Base-by-base conservation (phyloP, 2,797 vertebrate species). In the Siniperca undulata region DNA sequence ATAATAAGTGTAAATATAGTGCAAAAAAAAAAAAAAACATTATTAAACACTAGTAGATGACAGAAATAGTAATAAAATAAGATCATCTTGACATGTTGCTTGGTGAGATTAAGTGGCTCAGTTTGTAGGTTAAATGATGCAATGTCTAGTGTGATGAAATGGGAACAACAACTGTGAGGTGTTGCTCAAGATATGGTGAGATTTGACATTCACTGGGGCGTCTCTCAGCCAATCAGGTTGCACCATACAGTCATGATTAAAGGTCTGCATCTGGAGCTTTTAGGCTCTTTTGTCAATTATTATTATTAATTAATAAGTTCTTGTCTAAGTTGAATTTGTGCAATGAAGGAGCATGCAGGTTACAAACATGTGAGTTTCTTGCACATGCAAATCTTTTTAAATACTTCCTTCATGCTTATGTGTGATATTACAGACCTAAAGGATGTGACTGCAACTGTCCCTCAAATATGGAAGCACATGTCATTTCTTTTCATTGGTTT, bases 201-300 rank as follows among this genome's bases (percentile, higher is more conserved):
- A 59, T 78, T 4, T 69, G 56, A 9, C 53, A 30, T 4, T 55
- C 50, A 55, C 1, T 38, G n/a, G n/a, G 22, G 34, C 0, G 1
- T 58, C 58, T 69, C 34, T 82, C 48, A 74, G 66, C 74, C 75
- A 86, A 80, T 83, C 56, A 77, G 58, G 53, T 50, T 40, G 46
- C 73, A 36, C 14, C 52, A 5, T 53, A 14, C 19, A 22, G 40
- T 60, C 4, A 60, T 2, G 64, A 66, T 34, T 48, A 2, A 58
- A 83, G 24, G 42, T 58, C 22, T 50, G 38, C 11, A 48, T 58
- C 12, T 20, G 3, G 56, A 27, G 34, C 46, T 80, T 7, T 19
- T 11, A 1, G 11, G 16, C 16, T 17, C 5, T 73, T 44, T 42
- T 36, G 14, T 38, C 20, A 27, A 8, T 22, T 5, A 19, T 53